A percentile compares a stretch with the other conserved stretches of the same genome.
Evolutionary conservation across 2,113 vertebrate genomes (phyloP).

Genomic region (Mus spicilegus): DNA sequence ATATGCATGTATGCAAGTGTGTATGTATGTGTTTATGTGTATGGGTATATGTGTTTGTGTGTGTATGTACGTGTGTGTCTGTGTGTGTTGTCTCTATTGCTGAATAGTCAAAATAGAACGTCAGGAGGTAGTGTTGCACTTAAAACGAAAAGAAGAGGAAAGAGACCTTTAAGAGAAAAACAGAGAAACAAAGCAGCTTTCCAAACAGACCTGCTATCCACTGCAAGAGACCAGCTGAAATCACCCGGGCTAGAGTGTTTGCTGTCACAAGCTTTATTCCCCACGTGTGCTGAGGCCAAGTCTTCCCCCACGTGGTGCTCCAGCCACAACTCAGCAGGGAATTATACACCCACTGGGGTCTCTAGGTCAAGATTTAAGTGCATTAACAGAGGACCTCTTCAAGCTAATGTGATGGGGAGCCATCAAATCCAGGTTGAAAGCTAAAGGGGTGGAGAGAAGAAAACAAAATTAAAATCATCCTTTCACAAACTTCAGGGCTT

Average conservation of each 20-base stretch:
- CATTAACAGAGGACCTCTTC: conserved; percentile 52
- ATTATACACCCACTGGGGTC: not conserved
- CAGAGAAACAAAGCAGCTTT: conserved; percentile 54
- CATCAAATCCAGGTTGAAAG: not conserved
- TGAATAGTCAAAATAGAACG: conserved; percentile 65
- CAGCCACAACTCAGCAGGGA: conserved; percentile 27
- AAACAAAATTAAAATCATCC: conserved; percentile 23
- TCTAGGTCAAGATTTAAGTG: conserved; percentile 45
- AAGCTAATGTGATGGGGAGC: not conserved
- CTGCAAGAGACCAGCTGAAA: conserved; percentile 60
- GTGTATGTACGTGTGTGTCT: not conserved
- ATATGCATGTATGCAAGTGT: not conserved
- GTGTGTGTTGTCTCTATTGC: conserved; percentile 18
- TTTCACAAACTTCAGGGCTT: not conserved
- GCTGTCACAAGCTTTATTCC: conserved; percentile 59
- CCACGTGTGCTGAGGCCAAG: not conserved
- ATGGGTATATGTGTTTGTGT: too few relatives aligned
- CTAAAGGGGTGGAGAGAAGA: not conserved
- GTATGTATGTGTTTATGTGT: too few relatives aligned
- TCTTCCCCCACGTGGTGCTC: not conserved
- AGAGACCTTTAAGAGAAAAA: conserved; percentile 34
- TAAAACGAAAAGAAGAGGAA: conserved; percentile 21
- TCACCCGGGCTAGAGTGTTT: conserved; percentile 36
- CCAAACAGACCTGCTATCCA: not conserved
- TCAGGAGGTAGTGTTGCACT: not conserved